Conservation (phyloP, 2,797 vertebrate genomes). For the Poeciliopsis presidionis region DNA sequence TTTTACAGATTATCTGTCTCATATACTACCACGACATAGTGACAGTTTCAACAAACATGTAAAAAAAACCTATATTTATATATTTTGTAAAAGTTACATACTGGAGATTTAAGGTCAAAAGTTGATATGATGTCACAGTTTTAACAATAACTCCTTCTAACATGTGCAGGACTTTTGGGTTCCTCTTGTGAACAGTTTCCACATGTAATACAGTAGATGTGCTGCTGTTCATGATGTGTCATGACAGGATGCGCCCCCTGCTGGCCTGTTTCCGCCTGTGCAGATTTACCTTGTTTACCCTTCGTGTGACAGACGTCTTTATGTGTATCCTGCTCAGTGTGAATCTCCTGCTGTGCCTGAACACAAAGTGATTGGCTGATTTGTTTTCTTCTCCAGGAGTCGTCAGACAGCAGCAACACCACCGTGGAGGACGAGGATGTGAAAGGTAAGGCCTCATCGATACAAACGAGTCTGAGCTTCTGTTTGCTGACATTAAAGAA, state of each 20-base stretch:
- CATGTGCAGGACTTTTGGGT: not conserved
- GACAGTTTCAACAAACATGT: no score
- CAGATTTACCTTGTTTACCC: not conserved
- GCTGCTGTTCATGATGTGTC: not conserved
- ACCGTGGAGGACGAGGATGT: constrained; percentile 98
- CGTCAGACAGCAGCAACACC: constrained; percentile 96
- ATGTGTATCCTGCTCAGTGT: constrained; percentile 19
- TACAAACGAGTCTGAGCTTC: not conserved
- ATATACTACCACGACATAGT: no score
- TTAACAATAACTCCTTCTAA: constrained; percentile 24
- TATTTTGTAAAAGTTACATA: no score
- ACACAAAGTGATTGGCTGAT: constrained; percentile 18
- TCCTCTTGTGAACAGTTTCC: constrained; percentile 10
- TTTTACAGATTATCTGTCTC: no score
- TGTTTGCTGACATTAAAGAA: not conserved
- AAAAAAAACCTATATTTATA: no score
- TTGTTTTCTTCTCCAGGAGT: constrained; percentile 84
- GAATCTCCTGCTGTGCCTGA: not conserved
- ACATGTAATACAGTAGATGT: not conserved
- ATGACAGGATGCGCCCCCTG: constrained; percentile 5
- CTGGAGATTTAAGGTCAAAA: not conserved
- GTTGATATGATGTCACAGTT: constrained; percentile 5
- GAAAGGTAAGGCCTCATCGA: constrained; percentile 84
- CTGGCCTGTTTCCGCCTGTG: constrained; percentile 24
- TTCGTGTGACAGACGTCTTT: constrained; percentile 18